Percentiles rank a stretch among this genome's conserved stretches.
phyloP scores from a whole-genome alignment of 2,888 invertebrate genomes.

The Penaeus monodon region DNA sequence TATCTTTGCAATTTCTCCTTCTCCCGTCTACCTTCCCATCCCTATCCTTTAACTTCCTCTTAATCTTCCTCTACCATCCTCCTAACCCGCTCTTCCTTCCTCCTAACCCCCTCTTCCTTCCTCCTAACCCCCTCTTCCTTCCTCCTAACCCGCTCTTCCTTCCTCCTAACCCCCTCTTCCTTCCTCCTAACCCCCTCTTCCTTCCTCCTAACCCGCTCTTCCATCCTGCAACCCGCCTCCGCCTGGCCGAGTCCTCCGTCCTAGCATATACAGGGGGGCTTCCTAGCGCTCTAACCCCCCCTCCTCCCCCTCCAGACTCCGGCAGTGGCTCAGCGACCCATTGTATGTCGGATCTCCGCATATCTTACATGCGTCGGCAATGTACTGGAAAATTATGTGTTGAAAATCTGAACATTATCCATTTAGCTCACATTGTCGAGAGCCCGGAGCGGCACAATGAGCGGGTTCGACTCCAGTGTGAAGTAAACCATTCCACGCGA shows the following conservation, averaged over 20 bases:
- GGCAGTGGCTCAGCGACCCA: neutral
- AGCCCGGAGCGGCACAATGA: neutral
- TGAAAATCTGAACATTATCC: constrained; percentile 53
- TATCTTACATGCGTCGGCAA: constrained; percentile 19
- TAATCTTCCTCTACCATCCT: too few relatives aligned
- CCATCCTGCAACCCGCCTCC: constrained; percentile 2
- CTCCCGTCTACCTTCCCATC: too few relatives aligned
- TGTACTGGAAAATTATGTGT: constrained; percentile 51
- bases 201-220: neutral
- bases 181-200: too few relatives aligned
- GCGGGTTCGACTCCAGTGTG: neutral
- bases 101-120: too few relatives aligned
- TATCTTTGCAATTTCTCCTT: too few relatives aligned
- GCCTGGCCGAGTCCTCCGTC: neutral
- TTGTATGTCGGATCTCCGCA: constrained; percentile 12
- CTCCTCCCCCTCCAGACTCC: neutral
- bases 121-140: too few relatives aligned
- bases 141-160: too few relatives aligned
- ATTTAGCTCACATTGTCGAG: constrained; percentile 40
- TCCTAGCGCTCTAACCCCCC: constrained; percentile 6
- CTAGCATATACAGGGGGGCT: neutral
- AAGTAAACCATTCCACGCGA: neutral
- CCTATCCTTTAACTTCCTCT: too few relatives aligned
- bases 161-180: neutral
- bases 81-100: too few relatives aligned